Evolutionary conservation across 2,888 invertebrate species (phyloP).

Genomic region (Adelognathus sp.): DNA sequence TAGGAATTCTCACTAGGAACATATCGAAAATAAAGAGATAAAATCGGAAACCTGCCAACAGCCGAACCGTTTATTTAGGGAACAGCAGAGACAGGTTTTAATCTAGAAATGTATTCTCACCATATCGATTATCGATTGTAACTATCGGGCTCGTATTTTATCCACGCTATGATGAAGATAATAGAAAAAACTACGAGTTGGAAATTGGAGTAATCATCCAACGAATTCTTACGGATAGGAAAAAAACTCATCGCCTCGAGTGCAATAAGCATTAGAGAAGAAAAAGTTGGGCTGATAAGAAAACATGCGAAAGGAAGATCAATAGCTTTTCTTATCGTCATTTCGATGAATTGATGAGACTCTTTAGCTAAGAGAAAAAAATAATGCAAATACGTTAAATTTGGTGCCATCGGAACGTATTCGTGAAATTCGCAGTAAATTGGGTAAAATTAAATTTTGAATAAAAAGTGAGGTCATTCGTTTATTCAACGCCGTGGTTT

Average conservation of each 20-base stretch:
- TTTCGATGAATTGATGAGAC: no score
- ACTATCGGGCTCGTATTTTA: neutral
- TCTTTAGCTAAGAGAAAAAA: no score
- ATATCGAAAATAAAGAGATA: no score
- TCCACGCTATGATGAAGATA: no score
- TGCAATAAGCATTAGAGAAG: no score
- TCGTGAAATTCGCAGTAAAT: no score
- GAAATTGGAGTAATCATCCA: neutral
- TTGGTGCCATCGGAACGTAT: no score
- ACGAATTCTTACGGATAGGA: neutral
- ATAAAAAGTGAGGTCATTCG: no score
- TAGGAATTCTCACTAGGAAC: no score
- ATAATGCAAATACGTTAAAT: no score
- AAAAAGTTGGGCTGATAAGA: neutral
- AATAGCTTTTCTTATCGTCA: neutral
- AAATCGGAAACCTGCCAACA: neutral
- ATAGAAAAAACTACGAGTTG: neutral
- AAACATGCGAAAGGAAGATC: neutral
- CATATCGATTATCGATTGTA: slow-evolving; percentile 10
- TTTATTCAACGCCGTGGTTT: no score
- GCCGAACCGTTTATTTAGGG: neutral
- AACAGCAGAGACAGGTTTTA: neutral
- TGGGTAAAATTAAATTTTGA: no score
- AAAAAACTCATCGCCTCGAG: neutral
- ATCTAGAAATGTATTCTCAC: neutral